These are phyloP conservation scores for Pedicia rivosa DNA, from an alignment of 2,888 invertebrate genomes.

Conservation along the genomic window DNA sequence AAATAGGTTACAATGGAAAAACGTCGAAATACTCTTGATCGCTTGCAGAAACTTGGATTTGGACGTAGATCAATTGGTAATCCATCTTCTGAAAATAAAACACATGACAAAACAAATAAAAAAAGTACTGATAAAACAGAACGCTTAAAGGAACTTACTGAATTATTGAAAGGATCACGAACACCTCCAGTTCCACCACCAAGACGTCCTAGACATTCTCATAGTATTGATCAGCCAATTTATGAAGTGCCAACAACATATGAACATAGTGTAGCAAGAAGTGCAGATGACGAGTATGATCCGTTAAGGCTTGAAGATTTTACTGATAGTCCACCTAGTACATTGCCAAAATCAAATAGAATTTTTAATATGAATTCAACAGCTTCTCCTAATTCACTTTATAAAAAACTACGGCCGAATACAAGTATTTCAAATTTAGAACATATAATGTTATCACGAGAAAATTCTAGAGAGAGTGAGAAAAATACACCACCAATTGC, in stretches of 20 bases:
- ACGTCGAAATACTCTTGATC: slow-evolving; percentile 56
- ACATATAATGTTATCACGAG: slow-evolving; percentile 15
- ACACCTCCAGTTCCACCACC: slow-evolving; percentile 40
- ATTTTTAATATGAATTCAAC: slow-evolving; percentile 2
- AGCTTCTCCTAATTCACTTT: slow-evolving; percentile 8
- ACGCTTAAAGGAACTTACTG: slow-evolving; percentile 56
- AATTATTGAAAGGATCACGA: slow-evolving; percentile 47
- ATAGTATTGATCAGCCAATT: slow-evolving; percentile 27
- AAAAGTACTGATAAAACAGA: slow-evolving; percentile 47
- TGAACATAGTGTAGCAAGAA: slow-evolving; percentile 1
- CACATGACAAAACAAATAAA: not conserved
- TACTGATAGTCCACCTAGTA: too few relatives aligned
- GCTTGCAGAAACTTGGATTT: slow-evolving; percentile 63
- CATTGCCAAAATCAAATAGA: slow-evolving; percentile 4
- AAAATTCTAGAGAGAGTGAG: too few relatives aligned
- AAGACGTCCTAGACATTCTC: slow-evolving; percentile 34
- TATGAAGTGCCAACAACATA: not conserved
- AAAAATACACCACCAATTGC: not conserved
- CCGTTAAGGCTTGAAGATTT: too few relatives aligned
- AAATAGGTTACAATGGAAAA: slow-evolving; percentile 28
- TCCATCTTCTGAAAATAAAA: slow-evolving; percentile 11
- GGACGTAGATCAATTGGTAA: slow-evolving; percentile 31
- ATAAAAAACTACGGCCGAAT: slow-evolving; percentile 16
- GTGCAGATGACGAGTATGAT: slow-evolving; percentile 9
- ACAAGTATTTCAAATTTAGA: slow-evolving; percentile 27